Base-by-base conservation (phyloP, 1,140 invertebrate species). In the Anthonomus grandis region DNA sequence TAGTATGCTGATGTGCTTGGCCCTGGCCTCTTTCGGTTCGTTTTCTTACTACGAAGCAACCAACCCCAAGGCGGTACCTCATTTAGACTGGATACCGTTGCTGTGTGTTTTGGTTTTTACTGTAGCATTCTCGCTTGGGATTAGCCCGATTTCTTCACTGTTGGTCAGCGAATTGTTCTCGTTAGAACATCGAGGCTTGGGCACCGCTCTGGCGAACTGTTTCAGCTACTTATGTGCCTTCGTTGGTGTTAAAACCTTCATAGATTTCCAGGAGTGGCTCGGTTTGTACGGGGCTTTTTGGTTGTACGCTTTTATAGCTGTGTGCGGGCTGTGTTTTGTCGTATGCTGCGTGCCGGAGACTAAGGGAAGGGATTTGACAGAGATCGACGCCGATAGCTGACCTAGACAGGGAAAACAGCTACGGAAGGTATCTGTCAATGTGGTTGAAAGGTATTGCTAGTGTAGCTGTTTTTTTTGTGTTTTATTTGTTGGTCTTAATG, bases 161-260 rank as follows among this genome's bases (percentile, higher is more conserved):
- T 80, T 93, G 48, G 89, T 92, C 69, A 90, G 88, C 39, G 92
- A 94, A 76, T 78, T 94, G 15, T 93, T 94, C 71, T 89, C 91
- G 13, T 75, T 91, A 36, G 87, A 91, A 72, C 90, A 90, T 64
- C 81, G 90, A 60, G 89, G 89, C 59, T 79, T 89, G 25, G 91
- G 91, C 12, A 88, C 87, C 56, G 87, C 89, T 27, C 79, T 94
- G 64, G 89, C 90, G 24, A 89, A 88, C 1, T 85, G 87, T 60
- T 90, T 90, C 72, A 92, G 87, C 70, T 93, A 94, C 81, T 81
- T 89, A 9, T 91, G 87, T 76, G 90, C 90, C 51, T 94, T 94
- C 72, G 78, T 91, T 13, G 87, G 91, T 25, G 91, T 93, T 8
- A 93, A 93, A 74, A 89, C 90, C 31, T 93, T 91, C 72, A 83